These are phyloP conservation scores for Escarpia spicata DNA, from an alignment of 2,888 invertebrate genomes.

Conservation along the genomic window DNA sequence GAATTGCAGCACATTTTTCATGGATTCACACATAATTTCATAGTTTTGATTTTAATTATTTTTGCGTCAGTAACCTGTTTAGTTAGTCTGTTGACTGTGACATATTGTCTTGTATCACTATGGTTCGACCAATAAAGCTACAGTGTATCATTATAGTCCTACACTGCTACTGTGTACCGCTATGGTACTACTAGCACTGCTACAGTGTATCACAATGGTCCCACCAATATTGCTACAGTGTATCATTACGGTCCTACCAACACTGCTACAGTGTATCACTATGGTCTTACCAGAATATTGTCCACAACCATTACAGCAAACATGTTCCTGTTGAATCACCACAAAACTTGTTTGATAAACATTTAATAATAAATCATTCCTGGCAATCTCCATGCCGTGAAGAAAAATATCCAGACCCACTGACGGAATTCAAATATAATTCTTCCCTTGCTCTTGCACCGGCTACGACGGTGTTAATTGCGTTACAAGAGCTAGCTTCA, in stretches of 20 bases:
- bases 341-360: too few species aligned
- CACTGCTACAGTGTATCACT: neutral
- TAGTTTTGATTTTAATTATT: too few species aligned
- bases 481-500: neutral
- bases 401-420: too few species aligned
- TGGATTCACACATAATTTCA: too few species aligned
- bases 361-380: too few species aligned
- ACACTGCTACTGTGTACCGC: neutral
- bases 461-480: neutral
- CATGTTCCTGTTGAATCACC: too few species aligned
- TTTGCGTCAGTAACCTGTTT: too few species aligned
- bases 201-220: neutral
- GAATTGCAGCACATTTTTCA: too few species aligned
- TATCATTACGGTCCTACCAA: neutral
- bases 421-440: too few species aligned
- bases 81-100: neutral
- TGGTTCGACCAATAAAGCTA: neutral
- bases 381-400: too few species aligned
- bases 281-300: neutral
- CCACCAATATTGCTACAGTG: neutral
- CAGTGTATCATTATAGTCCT: neutral
- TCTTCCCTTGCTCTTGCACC: too few species aligned
- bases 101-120: neutral
- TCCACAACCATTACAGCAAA: too few species aligned
- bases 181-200: neutral